Percentiles rank a stretch among this genome's conserved stretches.
Conservation (phyloP, 1,140 invertebrate genomes). For the Charaxes varanes region DNA sequence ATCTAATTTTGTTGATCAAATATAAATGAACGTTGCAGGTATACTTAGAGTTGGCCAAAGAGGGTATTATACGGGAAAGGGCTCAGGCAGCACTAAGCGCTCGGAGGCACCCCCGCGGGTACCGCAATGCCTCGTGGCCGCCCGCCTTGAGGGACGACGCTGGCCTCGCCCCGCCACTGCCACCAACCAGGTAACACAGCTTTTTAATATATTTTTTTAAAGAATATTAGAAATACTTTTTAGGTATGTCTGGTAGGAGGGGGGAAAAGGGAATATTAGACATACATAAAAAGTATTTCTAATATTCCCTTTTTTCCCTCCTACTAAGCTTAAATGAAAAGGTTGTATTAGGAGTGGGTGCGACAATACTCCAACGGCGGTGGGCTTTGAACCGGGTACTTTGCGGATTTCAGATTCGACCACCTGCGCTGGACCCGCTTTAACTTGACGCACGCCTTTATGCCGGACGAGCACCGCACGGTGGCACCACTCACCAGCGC, state of each 20-base stretch:
- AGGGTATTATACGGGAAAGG: slow-evolving; percentile 81
- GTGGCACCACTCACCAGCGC: slow-evolving; percentile 27
- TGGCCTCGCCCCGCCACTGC: slow-evolving; percentile 31
- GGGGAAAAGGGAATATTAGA: too few relatives aligned
- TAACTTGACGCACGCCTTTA: slow-evolving; percentile 86
- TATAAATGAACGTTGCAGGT: slow-evolving; percentile 16
- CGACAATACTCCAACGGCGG: too few relatives aligned
- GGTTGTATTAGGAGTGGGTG: too few relatives aligned
- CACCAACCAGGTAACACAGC: slow-evolving; percentile 49
- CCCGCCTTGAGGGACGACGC: slow-evolving; percentile 79
- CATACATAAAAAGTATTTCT: too few relatives aligned
- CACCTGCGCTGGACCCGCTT: slow-evolving; percentile 89
- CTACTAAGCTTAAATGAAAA: too few relatives aligned
- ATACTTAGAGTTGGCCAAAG: slow-evolving; percentile 50
- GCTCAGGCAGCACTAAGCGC: slow-evolving; percentile 76
- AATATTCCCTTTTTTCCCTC: too few relatives aligned
- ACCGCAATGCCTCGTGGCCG: slow-evolving; percentile 83
- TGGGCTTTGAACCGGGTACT: too few relatives aligned
- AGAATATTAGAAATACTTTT: too few relatives aligned
- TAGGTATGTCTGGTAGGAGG: too few relatives aligned
- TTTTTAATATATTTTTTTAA: too few relatives aligned
- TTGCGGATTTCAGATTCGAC: slow-evolving; percentile 90
- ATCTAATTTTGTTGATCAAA: too few relatives aligned
- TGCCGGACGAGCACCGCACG: slow-evolving; percentile 78
- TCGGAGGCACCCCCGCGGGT: slow-evolving; percentile 76